Percentiles rank a stretch among this genome's conserved stretches.
These are phyloP conservation scores for Druceiella hillmani DNA, from an alignment of 2,888 invertebrate genomes.

Conservation along the genomic window DNA sequence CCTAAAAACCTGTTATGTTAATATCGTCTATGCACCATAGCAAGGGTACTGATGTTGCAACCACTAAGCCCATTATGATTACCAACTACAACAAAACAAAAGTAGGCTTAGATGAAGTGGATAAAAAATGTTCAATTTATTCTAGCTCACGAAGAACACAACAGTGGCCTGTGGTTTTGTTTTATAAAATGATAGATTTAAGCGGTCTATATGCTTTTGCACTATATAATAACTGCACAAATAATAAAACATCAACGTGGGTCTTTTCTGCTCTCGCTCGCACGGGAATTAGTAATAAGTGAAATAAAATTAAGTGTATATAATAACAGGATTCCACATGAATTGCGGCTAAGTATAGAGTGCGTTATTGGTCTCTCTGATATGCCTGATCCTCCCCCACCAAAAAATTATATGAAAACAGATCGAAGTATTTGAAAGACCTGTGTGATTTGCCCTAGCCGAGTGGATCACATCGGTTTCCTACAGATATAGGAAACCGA, in stretches of 20 bases:
- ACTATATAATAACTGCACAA: too few relatives aligned
- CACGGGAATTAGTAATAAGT: background rate
- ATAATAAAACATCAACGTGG: too few relatives aligned
- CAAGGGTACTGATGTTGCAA: too few relatives aligned
- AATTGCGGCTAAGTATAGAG: constrained; percentile 1
- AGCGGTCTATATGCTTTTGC: too few relatives aligned
- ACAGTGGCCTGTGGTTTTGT: too few relatives aligned
- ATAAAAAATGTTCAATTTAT: too few relatives aligned
- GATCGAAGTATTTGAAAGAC: too few relatives aligned
- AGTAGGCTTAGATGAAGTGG: background rate
- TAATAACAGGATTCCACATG: constrained; percentile 1
- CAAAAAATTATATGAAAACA: background rate
- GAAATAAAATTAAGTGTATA: background rate
- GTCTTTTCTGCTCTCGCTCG: background rate
- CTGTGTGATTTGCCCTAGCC: too few relatives aligned
- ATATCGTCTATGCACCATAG: constrained; percentile 1
- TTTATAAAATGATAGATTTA: too few relatives aligned
- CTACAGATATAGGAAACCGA: background rate
- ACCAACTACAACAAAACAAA: constrained; percentile 1
- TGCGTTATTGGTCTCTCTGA: background rate
- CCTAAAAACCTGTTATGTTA: background rate
- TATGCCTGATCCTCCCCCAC: background rate
- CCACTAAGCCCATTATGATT: background rate
- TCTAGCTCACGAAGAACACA: too few relatives aligned
- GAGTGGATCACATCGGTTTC: background rate